Evolutionary conservation across 2,113 vertebrate genomes (phyloP).

Genomic region (Phyllopteryx taeniolatus): DNA sequence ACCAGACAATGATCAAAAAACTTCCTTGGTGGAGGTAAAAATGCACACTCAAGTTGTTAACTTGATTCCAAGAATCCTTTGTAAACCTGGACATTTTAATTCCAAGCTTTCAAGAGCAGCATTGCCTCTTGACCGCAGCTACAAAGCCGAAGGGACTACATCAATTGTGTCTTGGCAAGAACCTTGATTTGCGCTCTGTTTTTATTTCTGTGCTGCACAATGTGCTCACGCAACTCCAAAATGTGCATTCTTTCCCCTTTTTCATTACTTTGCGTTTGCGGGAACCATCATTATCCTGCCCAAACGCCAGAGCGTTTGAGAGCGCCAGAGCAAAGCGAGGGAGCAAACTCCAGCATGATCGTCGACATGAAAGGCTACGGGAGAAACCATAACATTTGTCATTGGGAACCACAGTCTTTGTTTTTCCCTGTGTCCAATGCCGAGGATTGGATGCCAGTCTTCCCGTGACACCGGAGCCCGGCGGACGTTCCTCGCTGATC

Average conservation of each 20-base stretch:
- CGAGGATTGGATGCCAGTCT: conserved; percentile 16
- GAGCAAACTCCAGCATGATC: conserved; percentile 2
- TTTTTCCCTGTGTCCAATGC: conserved; percentile 19
- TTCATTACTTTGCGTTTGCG: conserved; percentile 25
- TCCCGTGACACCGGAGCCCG: conserved; percentile 12
- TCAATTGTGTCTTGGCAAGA: conserved; percentile 40
- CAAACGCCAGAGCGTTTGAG: conserved; percentile 13
- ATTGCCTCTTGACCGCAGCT: conserved; percentile 32
- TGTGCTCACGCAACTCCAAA: conserved; percentile 13
- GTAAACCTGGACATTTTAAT: conserved; percentile 39
- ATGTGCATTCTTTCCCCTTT: conserved; percentile 17
- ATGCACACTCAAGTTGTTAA: background rate
- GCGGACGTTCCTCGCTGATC: conserved; percentile 32
- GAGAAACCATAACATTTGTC: conserved; percentile 9
- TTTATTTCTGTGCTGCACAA: conserved; percentile 32
- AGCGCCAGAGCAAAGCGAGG: conserved; percentile 6
- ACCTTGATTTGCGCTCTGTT: conserved; percentile 42
- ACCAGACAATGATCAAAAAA: background rate
- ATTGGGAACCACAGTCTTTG: conserved; percentile 10
- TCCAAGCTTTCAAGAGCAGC: conserved; percentile 50
- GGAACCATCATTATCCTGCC: conserved; percentile 42
- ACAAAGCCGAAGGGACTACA: conserved; percentile 48
- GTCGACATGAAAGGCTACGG: conserved; percentile 12
- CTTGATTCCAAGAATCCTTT: background rate
- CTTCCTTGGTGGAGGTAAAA: background rate